phyloP scores from a whole-genome alignment of 2,797 vertebrate species.

The Pitangus sulphuratus region DNA sequence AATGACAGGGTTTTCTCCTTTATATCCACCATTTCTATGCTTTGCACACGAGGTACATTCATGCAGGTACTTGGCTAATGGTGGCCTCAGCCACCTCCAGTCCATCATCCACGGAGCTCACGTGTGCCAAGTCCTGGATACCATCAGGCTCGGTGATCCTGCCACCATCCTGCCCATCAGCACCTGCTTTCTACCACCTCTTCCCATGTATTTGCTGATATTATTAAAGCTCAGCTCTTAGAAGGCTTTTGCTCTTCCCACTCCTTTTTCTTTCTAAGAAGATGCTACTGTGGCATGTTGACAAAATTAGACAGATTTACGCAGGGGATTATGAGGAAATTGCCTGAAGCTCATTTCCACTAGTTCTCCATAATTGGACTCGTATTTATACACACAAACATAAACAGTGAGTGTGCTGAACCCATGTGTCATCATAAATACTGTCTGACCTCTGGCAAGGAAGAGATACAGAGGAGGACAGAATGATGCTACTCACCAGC shows the following conservation, averaged over 20 bases:
- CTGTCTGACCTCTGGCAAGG: constrained; percentile 52
- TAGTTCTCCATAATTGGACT: constrained; percentile 33
- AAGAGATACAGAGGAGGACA: background rate
- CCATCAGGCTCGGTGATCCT: accelerated
- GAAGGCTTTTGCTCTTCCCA: background rate
- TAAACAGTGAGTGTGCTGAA: constrained; percentile 10
- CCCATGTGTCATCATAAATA: constrained; percentile 49
- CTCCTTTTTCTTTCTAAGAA: constrained; percentile 3
- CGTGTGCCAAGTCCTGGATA: accelerated
- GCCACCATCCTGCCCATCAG: background rate
- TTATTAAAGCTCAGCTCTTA: background rate
- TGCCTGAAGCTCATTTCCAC: constrained; percentile 60
- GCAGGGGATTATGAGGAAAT: constrained; percentile 57
- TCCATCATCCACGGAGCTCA: accelerated
- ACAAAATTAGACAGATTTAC: constrained; percentile 60
- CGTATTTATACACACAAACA: constrained; percentile 37
- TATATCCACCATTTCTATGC: background rate
- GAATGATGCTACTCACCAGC: background rate
- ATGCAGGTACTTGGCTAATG: background rate
- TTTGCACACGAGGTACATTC: background rate
- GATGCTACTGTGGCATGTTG: constrained; percentile 19
- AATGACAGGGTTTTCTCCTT: background rate
- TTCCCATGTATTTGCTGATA: background rate
- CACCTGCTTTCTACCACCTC: background rate
- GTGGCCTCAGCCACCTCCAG: background rate